phyloP scores from a whole-genome alignment of 2,113 vertebrate genomes.

The Brachyistius frenatus region DNA sequence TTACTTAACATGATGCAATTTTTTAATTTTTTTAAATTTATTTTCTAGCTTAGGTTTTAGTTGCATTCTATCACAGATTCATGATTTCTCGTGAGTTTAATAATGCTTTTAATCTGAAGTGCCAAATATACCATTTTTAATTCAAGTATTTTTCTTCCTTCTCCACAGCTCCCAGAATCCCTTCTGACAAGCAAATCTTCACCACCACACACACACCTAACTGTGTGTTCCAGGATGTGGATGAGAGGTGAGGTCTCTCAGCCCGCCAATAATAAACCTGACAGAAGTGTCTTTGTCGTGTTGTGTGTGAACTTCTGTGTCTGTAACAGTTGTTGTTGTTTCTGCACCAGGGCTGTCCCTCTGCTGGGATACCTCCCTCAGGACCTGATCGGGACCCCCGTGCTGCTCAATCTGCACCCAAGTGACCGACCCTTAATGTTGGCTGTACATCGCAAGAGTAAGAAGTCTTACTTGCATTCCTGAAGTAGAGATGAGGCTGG shows the following conservation, averaged over 20 bases:
- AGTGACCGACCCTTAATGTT: constrained; percentile 93
- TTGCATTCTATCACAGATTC: background rate
- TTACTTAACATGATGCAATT: no score
- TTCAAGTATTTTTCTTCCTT: background rate
- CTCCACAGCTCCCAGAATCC: constrained; percentile 92
- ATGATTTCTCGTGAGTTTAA: background rate
- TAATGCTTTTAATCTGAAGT: no score
- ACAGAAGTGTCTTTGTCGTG: background rate
- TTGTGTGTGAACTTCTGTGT: background rate
- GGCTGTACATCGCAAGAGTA: constrained; percentile 94
- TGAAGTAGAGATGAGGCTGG: no score
- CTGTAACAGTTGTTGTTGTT: background rate
- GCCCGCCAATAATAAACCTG: background rate
- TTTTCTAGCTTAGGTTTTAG: background rate
- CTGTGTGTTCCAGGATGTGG: constrained; percentile 96
- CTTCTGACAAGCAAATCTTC: constrained; percentile 95
- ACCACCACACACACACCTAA: constrained; percentile 96
- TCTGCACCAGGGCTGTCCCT: constrained; percentile 89
- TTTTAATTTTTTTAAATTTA: no score
- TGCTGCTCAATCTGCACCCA: constrained; percentile 93
- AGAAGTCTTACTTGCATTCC: constrained; percentile 43
- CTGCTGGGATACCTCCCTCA: constrained; percentile 96
- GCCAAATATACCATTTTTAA: no score
- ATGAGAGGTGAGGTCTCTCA: constrained; percentile 89
- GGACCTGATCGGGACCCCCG: constrained; percentile 92